Evolutionary conservation across 2,888 invertebrate genomes (phyloP), one percentile per base, ranked within the genome.

Genomic region (Strigamia maritima): DNA sequence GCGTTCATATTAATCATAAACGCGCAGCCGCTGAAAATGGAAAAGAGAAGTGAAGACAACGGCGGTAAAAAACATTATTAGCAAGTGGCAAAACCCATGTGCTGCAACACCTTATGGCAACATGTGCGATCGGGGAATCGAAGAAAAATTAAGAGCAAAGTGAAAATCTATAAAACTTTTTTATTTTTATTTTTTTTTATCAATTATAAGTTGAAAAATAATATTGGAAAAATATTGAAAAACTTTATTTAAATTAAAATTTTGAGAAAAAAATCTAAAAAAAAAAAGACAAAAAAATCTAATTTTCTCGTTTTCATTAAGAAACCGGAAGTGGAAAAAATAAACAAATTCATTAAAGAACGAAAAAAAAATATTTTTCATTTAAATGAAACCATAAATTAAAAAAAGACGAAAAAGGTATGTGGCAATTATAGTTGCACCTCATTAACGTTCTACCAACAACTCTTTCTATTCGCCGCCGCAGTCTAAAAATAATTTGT

Each of bases 1-100:
- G 60, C 60, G 60, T 65, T 22, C 60, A 65, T 65, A 65, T 65
- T 65, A 65, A 65, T 65, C 60, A 65, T 65, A 65, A 24, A 16
- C 12, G 60, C 60, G 60, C 60, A 65, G 60, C 60, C 60, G 22
- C 60, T 65, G 60, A 24, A 65, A 65, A 65, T 65, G 60, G 60
- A 65, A 65, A 24, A 6, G 60, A 24, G 60, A 12, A 49, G 19
- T 0, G 60, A 65, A 19, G 19, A 19, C 16, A 16, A 44, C 6
- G 44, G 44, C 16, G n/a, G 44, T 16, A n/a, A 44, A 44, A n/a
- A 44, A 65, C 19, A 65, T 65, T 3, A 35, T 35, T 24, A 65
- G 3, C 24, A 65, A 65, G 2, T 65, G 22, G 24, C 60, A 65
- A 65, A 19, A 65, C 60, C 22, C 60, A 65, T 65, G 22, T 24